These are phyloP conservation scores for Macrobrachium rosenbergii DNA, from an alignment of 1,140 invertebrate species.

Conservation along the genomic window DNA sequence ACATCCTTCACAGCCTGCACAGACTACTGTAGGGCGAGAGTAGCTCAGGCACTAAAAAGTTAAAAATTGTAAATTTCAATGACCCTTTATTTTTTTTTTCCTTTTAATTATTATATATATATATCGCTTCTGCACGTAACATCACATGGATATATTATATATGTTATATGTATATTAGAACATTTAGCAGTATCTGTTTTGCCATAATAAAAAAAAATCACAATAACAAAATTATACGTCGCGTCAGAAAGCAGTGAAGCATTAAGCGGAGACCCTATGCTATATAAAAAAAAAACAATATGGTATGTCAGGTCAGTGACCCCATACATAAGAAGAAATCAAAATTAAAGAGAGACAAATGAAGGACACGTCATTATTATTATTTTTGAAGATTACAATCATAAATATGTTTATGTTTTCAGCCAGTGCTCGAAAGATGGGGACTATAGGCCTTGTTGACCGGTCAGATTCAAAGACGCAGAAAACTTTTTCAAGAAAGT, in stretches of 20 bases:
- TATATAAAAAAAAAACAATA: constrained; percentile 25
- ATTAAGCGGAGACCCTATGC: constrained; percentile 49
- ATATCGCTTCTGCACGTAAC: no score
- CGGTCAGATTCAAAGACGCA: no score
- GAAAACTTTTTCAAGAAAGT: no score
- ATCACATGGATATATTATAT: constrained; percentile 1
- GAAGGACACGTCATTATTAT: no score
- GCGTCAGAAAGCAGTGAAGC: constrained; percentile 54
- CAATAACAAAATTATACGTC: constrained; percentile 39
- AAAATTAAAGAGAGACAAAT: background rate
- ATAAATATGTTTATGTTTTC: no score
- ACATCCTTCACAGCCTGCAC: constrained; percentile 60
- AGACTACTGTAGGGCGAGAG: constrained; percentile 30
- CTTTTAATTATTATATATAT: no score
- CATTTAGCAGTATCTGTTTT: constrained; percentile 24
- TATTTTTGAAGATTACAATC: no score
- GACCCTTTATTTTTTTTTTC: no score
- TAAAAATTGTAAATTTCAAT: no score
- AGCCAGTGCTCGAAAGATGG: background rate
- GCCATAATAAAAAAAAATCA: constrained; percentile 27
- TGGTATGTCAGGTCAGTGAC: background rate
- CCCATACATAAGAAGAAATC: background rate
- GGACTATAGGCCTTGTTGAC: background rate
- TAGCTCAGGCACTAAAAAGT: constrained; percentile 57
- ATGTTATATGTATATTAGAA: background rate